A percentile compares a stretch with the other conserved stretches of the same genome.
phyloP scores from a whole-genome alignment of 2,113 vertebrate species.

The Sus scrofa region DNA sequence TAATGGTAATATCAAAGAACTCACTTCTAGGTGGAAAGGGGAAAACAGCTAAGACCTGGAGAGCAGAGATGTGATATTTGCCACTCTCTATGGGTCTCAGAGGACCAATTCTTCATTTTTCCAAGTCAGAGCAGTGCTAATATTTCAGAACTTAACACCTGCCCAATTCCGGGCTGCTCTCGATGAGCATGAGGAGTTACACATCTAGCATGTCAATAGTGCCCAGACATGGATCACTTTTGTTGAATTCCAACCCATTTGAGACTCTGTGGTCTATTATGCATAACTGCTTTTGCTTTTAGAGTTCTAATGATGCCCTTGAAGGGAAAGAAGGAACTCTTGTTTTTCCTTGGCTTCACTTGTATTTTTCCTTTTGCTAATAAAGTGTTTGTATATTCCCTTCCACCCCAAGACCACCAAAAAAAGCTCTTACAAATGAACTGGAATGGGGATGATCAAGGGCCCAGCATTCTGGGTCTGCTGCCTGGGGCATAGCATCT shows the following conservation, averaged over 20 bases:
- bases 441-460: fast-evolving
- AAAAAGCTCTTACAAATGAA: background rate
- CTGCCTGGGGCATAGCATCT: too few species aligned
- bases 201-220: slow-evolving; percentile 95
- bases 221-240: slow-evolving; percentile 92
- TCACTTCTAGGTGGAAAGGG: slow-evolving; percentile 92
- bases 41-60: slow-evolving; percentile 88
- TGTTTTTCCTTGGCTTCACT: background rate
- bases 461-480: too few species aligned
- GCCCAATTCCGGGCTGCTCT: slow-evolving; percentile 92
- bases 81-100: slow-evolving; percentile 89
- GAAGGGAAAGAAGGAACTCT: too few species aligned
- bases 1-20: slow-evolving; percentile 97
- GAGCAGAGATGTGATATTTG: slow-evolving; percentile 93
- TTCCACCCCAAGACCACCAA: background rate
- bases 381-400: slow-evolving; percentile 63
- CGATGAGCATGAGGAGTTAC: slow-evolving; percentile 94
- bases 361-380: slow-evolving; percentile 62
- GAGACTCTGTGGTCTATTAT: fast-evolving
- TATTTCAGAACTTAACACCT: slow-evolving; percentile 93
- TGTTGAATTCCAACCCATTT: slow-evolving; percentile 80
- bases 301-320: background rate
- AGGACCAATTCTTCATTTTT: slow-evolving; percentile 88
- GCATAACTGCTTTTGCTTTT: background rate
- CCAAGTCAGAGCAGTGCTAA: slow-evolving; percentile 92